Conservation (phyloP, 2,113 vertebrate genomes). For the Macroglossus sobrinus region DNA sequence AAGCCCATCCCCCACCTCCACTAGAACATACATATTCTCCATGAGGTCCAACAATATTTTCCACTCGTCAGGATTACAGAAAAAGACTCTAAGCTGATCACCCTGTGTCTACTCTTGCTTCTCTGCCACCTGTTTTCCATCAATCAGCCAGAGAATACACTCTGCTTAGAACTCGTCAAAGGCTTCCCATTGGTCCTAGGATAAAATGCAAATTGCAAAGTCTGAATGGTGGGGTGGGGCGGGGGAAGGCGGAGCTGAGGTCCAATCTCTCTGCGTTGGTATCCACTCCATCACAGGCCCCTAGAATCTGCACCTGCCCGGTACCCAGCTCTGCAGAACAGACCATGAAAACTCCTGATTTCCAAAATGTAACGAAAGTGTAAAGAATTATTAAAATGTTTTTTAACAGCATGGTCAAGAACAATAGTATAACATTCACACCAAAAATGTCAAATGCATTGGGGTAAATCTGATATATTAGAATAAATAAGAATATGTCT, state of each 20-base stretch:
- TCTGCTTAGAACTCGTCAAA: neutral
- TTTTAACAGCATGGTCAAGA: neutral
- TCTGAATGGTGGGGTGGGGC: rapidly evolving
- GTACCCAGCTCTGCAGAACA: neutral
- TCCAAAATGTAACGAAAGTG: neutral
- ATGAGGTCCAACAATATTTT: neutral
- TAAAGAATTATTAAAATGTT: neutral
- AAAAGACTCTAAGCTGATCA: neutral
- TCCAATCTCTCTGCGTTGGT: rapidly evolving
- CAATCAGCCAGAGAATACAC: neutral
- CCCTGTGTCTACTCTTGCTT: neutral
- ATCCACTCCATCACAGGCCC: neutral
- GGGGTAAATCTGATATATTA: neutral
- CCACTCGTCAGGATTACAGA: neutral
- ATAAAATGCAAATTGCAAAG: neutral
- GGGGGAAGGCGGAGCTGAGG: no score
- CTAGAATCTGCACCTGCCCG: neutral
- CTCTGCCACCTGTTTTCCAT: neutral
- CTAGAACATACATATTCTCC: neutral
- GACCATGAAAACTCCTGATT: neutral
- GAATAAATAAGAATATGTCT: neutral
- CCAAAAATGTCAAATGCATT: neutral
- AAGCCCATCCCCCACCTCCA: no score
- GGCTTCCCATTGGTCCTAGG: neutral
- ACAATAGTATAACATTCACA: neutral